phyloP scores from a whole-genome alignment of 2,113 vertebrate genomes.

The Epinephelus fuscoguttatus region DNA sequence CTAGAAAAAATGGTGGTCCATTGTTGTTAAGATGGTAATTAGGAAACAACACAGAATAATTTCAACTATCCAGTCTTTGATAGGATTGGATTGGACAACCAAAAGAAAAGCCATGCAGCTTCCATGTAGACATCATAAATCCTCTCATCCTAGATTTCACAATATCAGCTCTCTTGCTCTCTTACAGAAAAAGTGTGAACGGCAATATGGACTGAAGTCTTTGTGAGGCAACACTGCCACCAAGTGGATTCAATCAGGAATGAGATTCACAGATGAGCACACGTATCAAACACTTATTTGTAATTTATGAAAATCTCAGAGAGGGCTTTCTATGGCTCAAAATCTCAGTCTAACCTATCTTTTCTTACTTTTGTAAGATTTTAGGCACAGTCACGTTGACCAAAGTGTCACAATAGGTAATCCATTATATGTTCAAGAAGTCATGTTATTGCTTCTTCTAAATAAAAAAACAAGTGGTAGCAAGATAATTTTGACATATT shows the following conservation, averaged over 20 bases:
- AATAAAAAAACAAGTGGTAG: background rate
- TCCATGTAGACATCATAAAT: background rate
- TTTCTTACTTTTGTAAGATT: background rate
- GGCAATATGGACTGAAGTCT: background rate
- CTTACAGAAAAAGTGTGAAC: background rate
- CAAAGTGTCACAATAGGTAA: background rate
- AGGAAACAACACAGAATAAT: background rate
- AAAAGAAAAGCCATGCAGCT: background rate
- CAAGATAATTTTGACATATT: background rate
- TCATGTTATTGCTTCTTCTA: background rate
- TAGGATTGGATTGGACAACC: background rate
- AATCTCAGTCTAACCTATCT: too few relatives aligned
- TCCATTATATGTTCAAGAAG: background rate
- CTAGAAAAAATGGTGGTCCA: too few relatives aligned
- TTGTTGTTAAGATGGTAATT: background rate
- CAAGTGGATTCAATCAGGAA: slow-evolving; percentile 54
- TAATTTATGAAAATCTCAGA: background rate
- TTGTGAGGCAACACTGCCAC: slow-evolving; percentile 71
- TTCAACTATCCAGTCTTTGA: background rate
- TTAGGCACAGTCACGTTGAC: background rate
- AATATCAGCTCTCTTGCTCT: too few relatives aligned
- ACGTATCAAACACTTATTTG: background rate
- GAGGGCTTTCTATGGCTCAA: background rate
- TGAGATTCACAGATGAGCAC: background rate
- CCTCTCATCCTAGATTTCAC: background rate